phyloP scores from a whole-genome alignment of 1,140 invertebrate genomes.

The Parapsyche elsis region DNA sequence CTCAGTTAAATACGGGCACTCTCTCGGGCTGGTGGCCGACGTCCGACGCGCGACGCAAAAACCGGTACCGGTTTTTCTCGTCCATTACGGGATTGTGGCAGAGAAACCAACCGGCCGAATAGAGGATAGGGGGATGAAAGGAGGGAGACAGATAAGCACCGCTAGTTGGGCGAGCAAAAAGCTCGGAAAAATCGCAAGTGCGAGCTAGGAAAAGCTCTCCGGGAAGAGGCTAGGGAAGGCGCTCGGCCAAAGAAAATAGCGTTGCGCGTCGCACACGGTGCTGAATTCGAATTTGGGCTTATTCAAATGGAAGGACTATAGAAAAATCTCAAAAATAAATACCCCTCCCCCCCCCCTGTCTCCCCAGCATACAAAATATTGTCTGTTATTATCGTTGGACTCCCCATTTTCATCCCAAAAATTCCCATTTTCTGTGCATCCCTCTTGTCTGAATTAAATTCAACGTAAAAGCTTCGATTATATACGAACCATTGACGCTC shows the following conservation, averaged over 20 bases:
- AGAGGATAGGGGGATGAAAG: not conserved
- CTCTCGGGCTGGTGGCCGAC: too few species aligned
- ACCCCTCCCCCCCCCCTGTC: too few species aligned
- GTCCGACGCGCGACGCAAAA: not conserved
- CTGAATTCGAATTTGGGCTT: not conserved
- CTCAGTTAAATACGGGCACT: too few species aligned
- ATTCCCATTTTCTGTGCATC: too few species aligned
- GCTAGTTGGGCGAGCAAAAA: not conserved
- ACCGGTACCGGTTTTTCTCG: not conserved
- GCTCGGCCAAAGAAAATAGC: not conserved
- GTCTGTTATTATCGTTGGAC: too few species aligned
- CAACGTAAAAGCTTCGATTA: too few species aligned
- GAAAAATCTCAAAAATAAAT: not conserved
- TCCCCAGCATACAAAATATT: too few species aligned
- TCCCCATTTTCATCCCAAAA: too few species aligned
- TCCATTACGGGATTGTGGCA: conserved; percentile 18
- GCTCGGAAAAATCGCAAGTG: not conserved
- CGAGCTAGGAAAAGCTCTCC: not conserved
- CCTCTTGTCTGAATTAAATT: too few species aligned
- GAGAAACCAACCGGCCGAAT: not conserved
- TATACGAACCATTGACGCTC: too few species aligned
- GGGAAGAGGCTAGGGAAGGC: not conserved
- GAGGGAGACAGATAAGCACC: conserved; percentile 21
- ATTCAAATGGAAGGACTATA: conserved; percentile 8
- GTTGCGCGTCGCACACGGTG: not conserved